Base-by-base conservation (phyloP, 2,888 invertebrate genomes). In the Tanytarsus gracilentus region DNA sequence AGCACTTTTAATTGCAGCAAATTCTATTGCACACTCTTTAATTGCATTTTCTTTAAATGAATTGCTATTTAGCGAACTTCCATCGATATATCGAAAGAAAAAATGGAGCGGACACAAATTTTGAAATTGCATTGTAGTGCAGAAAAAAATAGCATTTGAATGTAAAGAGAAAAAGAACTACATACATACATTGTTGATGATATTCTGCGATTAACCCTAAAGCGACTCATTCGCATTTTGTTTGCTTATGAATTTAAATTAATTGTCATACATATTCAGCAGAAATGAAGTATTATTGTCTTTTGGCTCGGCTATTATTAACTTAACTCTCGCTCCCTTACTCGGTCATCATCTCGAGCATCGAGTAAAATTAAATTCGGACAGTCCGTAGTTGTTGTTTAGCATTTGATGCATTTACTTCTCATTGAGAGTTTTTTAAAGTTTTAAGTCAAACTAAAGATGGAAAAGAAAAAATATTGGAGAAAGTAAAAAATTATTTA, bases 221-320 rank as follows among this genome's bases (percentile, higher is more conserved):
- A 36, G 7, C 36, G 14, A 36, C 16, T 36, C 16, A 14, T 36
- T 36, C 9, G 36, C 36, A 14, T 44, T 23, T 44, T 44, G 11
- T 44, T 44, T 44, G 44, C 18, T 18, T 18, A 16, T 44, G 21
- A 44, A 44, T 44, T 44, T 44, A 44, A 44, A 44, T 44, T 44
- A 44, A 44, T 44, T 44, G 44, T 23, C 21, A 44, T 44, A 44
- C 18, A 44, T 11, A 44, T 44, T 8, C 44, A 40, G 16, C 40
- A 23, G 18, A 44, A 44, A 44, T 44, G 44, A 23, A 11, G 5
- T 44, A 44, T 21, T 9, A 44, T 36, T 16, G 36, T 16, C 36
- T 36, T 7, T 16, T 36, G 14, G n/a, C 36, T 36, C 36, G 23
- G 21, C 18, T 44, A 18, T 44, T 44, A 23, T 18, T 11, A 33